These are phyloP conservation scores for Crotalus adamanteus DNA, from an alignment of 2,797 vertebrate species.

Conservation along the genomic window DNA sequence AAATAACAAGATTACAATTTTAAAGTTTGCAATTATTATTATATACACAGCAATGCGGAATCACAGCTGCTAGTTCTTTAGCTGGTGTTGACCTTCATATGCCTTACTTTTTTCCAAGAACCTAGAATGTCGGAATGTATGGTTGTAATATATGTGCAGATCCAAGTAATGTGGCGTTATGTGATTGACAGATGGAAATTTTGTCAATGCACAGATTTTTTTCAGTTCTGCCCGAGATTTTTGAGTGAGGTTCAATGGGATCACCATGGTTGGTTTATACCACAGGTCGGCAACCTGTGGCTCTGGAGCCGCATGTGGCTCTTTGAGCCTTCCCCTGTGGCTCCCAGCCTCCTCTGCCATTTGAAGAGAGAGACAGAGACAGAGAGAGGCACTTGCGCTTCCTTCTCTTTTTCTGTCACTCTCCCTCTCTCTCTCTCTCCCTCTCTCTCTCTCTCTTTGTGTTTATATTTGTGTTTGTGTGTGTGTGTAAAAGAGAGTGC, in stretches of 20 bases:
- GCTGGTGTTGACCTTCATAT: background rate
- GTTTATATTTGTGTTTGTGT: no score
- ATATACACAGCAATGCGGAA: background rate
- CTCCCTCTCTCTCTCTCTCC: no score
- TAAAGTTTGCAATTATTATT: background rate
- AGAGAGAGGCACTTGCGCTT: no score
- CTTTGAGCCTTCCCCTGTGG: no score
- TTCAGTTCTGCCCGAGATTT: background rate
- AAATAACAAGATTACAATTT: background rate
- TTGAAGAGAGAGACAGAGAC: no score
- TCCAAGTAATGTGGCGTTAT: background rate
- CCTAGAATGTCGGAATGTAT: background rate
- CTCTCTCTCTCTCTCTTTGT: no score
- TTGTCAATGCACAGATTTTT: background rate
- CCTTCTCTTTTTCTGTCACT: no score
- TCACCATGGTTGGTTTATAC: background rate
- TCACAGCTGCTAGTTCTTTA: background rate
- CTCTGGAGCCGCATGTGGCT: no score
- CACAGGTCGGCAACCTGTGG: no score
- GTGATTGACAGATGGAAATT: background rate
- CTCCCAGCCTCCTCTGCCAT: no score
- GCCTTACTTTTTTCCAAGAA: background rate
- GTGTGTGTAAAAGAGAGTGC: no score
- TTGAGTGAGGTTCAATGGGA: background rate
- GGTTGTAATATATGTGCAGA: background rate